Evolutionary conservation across 2,797 vertebrate species (phyloP).

Genomic region (Basileuterus tristriatus): DNA sequence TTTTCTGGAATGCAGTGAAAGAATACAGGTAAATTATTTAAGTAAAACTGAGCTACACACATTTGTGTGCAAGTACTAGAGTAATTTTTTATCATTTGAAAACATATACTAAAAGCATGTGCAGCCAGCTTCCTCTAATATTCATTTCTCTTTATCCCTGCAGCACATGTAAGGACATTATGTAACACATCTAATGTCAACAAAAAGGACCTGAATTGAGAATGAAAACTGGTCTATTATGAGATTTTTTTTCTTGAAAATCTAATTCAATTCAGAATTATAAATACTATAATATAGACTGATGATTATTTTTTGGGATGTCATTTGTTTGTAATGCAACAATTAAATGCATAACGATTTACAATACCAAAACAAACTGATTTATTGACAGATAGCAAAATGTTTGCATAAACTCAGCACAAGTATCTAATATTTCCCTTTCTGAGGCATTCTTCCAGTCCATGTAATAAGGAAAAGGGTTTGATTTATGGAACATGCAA

Average conservation of each 20-base stretch:
- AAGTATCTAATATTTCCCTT: slow-evolving; percentile 22
- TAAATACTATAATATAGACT: neutral
- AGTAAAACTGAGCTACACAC: neutral
- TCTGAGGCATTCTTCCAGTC: slow-evolving; percentile 76
- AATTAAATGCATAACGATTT: neutral
- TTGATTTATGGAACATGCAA: slow-evolving; percentile 67
- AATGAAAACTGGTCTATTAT: neutral
- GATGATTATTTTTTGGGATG: neutral
- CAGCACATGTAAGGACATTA: neutral
- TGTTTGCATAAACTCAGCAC: neutral
- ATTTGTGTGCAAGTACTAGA: neutral
- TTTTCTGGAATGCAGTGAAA: neutral
- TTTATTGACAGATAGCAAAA: neutral
- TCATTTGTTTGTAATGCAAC: neutral
- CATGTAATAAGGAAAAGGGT: slow-evolving; percentile 32
- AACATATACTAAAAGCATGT: neutral
- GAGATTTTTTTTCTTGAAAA: neutral
- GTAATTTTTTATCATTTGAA: neutral
- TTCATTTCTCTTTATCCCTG: neutral
- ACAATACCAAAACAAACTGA: neutral
- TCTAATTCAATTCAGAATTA: neutral
- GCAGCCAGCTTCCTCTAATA: neutral
- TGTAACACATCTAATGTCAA: neutral
- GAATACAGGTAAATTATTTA: neutral
- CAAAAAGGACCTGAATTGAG: neutral